These are phyloP conservation scores for Heliconius melpomene DNA, from an alignment of 1,140 invertebrate species.

Conservation along the genomic window DNA sequence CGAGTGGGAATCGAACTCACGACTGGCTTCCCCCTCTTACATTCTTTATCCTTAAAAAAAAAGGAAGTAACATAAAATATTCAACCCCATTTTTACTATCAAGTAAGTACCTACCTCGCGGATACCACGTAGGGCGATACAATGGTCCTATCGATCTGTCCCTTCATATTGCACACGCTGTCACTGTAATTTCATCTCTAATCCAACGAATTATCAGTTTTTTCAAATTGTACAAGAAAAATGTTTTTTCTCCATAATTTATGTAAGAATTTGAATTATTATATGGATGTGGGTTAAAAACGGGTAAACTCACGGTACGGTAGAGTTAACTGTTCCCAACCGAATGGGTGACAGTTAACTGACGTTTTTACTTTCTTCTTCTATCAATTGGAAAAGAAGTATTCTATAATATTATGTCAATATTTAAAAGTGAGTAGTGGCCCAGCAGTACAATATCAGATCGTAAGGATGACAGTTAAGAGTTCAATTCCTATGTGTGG, in stretches of 20 bases:
- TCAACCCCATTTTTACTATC: not conserved
- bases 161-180: constrained; percentile 45
- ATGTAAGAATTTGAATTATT: not conserved
- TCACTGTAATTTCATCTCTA: constrained; percentile 44
- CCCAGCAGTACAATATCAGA: no score
- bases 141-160: constrained; percentile 53
- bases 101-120: constrained; percentile 47
- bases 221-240: constrained; percentile 24
- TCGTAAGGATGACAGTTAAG: no score
- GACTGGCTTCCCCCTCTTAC: no score
- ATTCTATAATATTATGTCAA: no score
- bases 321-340: constrained; percentile 9
- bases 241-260: constrained; percentile 33
- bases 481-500: no score
- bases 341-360: constrained; percentile 5
- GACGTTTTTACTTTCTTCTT: not conserved
- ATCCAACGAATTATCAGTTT: constrained; percentile 18
- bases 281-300: not conserved
- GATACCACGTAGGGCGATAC: constrained; percentile 55
- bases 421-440: no score
- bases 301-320: not conserved
- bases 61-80: not conserved
- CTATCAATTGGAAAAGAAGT: constrained; percentile 4
- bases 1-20: no score
- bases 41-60: not conserved